Percentiles rank a stretch among this genome's conserved stretches.
phyloP scores from a whole-genome alignment of 2,888 invertebrate genomes.

The Stenodera caucasica region DNA sequence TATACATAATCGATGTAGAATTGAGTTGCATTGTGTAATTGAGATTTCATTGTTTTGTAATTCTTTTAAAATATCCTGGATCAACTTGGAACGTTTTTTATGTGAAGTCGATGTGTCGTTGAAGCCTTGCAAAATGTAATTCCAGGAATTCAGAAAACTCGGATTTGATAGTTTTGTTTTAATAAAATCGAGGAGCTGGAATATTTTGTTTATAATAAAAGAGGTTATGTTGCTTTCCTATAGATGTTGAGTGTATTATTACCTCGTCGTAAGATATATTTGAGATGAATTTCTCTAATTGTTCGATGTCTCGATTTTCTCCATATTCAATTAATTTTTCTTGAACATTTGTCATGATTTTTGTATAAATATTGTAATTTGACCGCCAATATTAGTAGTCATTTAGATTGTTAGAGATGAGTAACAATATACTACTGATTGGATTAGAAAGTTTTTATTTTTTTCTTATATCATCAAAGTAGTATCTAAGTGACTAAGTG shows the following conservation, averaged over 20 bases:
- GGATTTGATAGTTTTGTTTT: constrained; percentile 36
- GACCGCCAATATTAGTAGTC: no score
- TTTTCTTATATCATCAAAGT: no score
- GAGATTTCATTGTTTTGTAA: constrained; percentile 42
- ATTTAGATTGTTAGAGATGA: no score
- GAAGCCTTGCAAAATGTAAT: constrained; percentile 47
- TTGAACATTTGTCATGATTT: constrained; percentile 19
- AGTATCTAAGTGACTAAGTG: no score
- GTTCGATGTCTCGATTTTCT: constrained; percentile 39
- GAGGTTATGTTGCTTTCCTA: constrained; percentile 6
- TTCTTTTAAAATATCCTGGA: constrained; percentile 42
- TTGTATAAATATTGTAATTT: no score
- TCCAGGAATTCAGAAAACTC: constrained; percentile 46
- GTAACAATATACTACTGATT: no score
- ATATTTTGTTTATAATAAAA: no score
- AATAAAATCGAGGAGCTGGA: constrained; percentile 41
- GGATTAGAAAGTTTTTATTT: no score
- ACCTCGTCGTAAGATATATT: constrained; percentile 37
- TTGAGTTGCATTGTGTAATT: constrained; percentile 53
- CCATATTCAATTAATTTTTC: constrained; percentile 42
- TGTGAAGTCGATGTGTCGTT: constrained; percentile 40
- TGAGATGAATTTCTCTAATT: constrained; percentile 39
- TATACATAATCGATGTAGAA: constrained; percentile 58
- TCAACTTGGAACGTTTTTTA: constrained; percentile 43
- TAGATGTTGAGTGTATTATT: constrained; percentile 12